Evolutionary conservation across 2,797 vertebrate species (phyloP), one percentile per base, ranked within the genome.

Genomic region (Lepilemur septentrionalis): DNA sequence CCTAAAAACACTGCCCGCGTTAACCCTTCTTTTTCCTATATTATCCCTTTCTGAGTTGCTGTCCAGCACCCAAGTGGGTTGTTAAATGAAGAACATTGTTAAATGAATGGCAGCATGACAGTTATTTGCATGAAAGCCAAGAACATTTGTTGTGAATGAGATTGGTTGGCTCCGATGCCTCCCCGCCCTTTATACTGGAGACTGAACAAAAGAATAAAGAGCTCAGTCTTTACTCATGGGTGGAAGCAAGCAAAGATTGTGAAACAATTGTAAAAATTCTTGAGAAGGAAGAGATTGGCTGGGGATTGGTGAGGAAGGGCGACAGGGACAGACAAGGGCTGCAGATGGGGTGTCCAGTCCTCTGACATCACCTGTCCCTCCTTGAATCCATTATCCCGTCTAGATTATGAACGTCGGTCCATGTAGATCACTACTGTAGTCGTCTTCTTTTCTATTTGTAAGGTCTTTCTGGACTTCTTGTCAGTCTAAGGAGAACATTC

Each of bases 171-270:
- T 25, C 22, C 57, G 8, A 80, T 55, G 46, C 20, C n/a, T 4
- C 12, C 0, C 9, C 11, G n/a, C 0, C 8, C 0, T 30, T 75
- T 20, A 59, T 32, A 4, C 2, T 23, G 15, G 13, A 2, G 2
- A 72, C 7, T 23, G 10, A 78, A 61, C 2, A 69, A 48, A n/a
- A 73, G 25, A 88, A 30, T 15, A 69, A 73, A 2, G 35, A 69
- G 4, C 22, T 20, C 0, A 15, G 28, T 38, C 6, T 69, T 84
- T 15, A 30, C 12, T 38, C 22, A 1, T 4, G 9, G 20, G 3
- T 18, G 63, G 17, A 65, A n/a, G 10, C 5, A 69, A 83, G 52
- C 41, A 43, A 70, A 14, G 7, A 32, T 25, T 91, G 15, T 70
- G 17, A 91, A 80, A 63, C 14, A 70, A 55, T 15, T 76, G 20